These are phyloP conservation scores for Pitta sordida DNA, from an alignment of 2,113 vertebrate species.

Conservation along the genomic window DNA sequence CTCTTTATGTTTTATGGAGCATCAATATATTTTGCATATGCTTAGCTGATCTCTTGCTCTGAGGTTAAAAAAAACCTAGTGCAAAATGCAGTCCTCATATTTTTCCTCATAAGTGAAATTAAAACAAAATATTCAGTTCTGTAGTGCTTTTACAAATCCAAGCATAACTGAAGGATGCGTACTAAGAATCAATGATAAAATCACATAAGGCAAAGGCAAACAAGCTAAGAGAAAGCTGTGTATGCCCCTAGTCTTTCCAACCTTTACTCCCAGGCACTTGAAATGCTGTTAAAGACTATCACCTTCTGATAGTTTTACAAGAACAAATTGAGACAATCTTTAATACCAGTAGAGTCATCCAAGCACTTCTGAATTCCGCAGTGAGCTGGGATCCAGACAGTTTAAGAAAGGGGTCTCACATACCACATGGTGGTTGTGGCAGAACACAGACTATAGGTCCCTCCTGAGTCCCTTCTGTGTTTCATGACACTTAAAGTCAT, in stretches of 20 bases:
- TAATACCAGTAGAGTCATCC: background rate
- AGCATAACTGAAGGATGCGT: background rate
- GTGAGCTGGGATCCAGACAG: background rate
- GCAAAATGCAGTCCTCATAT: slow-evolving; percentile 3
- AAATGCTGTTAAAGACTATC: background rate
- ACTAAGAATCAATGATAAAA: background rate
- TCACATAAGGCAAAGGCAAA: background rate
- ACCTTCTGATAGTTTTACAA: background rate
- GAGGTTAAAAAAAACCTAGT: background rate
- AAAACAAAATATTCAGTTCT: background rate
- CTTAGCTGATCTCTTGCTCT: background rate
- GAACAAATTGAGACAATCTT: background rate
- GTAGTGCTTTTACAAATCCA: background rate
- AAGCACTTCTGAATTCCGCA: background rate
- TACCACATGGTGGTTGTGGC: background rate
- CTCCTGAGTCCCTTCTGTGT: background rate
- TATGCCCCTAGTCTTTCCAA: background rate
- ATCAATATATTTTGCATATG: background rate
- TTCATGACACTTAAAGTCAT: background rate
- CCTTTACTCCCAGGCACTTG: background rate
- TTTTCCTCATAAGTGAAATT: slow-evolving; percentile 18
- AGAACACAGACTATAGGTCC: background rate
- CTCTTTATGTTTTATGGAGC: background rate
- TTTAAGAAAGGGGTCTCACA: background rate
- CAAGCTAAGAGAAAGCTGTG: background rate